These are phyloP conservation scores for Drosophila nebulosa DNA, from an alignment of 1,140 invertebrate genomes.

Conservation along the genomic window DNA sequence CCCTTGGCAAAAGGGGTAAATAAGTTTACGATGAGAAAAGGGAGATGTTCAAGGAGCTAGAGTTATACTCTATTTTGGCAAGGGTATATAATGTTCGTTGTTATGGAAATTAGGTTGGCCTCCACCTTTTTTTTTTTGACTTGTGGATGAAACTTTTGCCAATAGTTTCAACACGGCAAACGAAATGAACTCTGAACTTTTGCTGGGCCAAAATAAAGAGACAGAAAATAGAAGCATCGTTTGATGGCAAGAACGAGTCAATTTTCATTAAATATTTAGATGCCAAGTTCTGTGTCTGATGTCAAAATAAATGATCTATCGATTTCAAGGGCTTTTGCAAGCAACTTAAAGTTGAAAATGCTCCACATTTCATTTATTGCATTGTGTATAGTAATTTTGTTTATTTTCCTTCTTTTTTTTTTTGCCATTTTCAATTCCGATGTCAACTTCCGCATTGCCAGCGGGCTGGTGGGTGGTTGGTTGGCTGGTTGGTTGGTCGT, in stretches of 20 bases:
- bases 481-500: background rate
- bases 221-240: background rate
- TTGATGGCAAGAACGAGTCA: background rate
- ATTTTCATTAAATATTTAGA: conserved; percentile 2
- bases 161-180: conserved; percentile 3
- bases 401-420: background rate
- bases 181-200: conserved; percentile 38
- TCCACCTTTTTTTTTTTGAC: background rate
- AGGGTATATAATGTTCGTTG: background rate
- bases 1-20: too few species aligned
- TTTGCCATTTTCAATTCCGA: background rate
- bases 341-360: background rate
- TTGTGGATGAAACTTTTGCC: background rate
- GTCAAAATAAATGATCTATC: background rate
- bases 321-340: background rate
- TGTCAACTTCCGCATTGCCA: conserved; percentile 28
- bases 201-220: background rate
- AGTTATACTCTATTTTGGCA: too few species aligned
- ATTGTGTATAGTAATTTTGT: background rate
- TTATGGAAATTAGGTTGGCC: background rate
- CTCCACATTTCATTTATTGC: background rate
- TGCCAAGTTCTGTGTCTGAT: background rate
- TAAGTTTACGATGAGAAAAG: background rate
- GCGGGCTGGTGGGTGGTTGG: background rate
- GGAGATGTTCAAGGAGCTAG: too few species aligned